phyloP scores from a whole-genome alignment of 64 coral and sea anemone genomes.

The Pachyseris speciosa region DNA sequence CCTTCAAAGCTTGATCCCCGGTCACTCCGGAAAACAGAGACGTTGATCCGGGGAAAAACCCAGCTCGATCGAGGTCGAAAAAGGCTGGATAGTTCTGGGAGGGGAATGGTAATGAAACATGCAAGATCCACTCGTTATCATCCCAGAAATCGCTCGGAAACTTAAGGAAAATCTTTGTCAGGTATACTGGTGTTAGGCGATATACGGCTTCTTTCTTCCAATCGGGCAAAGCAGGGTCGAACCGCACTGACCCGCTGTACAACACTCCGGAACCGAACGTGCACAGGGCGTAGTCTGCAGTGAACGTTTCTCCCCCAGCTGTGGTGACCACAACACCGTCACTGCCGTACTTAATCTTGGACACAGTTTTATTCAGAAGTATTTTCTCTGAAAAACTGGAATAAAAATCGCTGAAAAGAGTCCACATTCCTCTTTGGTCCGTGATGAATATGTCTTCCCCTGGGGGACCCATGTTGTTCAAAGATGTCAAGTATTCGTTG shows the following conservation, averaged over 20 bases:
- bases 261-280: constrained; percentile 83
- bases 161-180: constrained; percentile 74
- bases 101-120: background rate
- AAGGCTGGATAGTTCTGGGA: constrained; percentile 47
- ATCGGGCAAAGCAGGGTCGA: constrained; percentile 63
- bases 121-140: constrained; percentile 55
- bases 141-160: constrained; percentile 83
- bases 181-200: constrained; percentile 28
- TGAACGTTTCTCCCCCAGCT: constrained; percentile 32
- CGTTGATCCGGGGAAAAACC: constrained; percentile 48
- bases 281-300: constrained; percentile 78
- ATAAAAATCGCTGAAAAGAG: constrained; percentile 43
- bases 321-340: constrained; percentile 40
- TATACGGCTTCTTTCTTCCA: constrained; percentile 82
- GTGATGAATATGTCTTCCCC: constrained; percentile 51
- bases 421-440: constrained; percentile 35
- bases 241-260: constrained; percentile 35
- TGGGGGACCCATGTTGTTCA: background rate
- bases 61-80: constrained; percentile 21
- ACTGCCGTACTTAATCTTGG: constrained; percentile 24
- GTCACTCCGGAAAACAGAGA: constrained; percentile 36
- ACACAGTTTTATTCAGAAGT: constrained; percentile 55
- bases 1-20: constrained; percentile 37
- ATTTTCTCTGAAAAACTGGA: constrained; percentile 51
- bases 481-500: background rate